Evolutionary conservation across 2,888 invertebrate genomes (phyloP).

Genomic region (Loripinus fragilis): DNA sequence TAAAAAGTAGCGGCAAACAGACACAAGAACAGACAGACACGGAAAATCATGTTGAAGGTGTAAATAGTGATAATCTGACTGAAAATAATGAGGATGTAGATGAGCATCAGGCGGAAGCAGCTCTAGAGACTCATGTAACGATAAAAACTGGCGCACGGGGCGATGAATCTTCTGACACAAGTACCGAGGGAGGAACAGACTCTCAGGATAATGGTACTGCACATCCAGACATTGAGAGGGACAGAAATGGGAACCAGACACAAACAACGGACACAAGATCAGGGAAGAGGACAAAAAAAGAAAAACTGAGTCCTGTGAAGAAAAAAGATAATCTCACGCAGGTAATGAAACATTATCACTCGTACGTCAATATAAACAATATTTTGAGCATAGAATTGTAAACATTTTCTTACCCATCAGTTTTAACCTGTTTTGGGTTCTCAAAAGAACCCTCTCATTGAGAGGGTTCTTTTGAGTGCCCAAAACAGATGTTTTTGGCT

Average conservation of each 20-base stretch:
- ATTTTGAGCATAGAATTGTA: no score
- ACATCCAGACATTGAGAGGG: background rate
- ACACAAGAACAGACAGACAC: conserved; percentile 3
- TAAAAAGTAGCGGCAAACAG: background rate
- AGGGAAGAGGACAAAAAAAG: conserved; percentile 48
- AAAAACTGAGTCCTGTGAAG: conserved; percentile 53
- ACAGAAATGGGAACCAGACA: background rate
- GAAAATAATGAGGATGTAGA: background rate
- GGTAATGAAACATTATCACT: conserved; percentile 24
- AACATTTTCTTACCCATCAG: no score
- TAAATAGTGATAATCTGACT: background rate
- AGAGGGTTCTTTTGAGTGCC: no score
- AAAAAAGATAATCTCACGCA: conserved; percentile 52
- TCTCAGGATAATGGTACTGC: background rate
- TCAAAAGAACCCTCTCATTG: no score
- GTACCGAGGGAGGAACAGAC: conserved; percentile 9
- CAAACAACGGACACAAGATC: conserved; percentile 31
- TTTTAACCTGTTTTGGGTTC: no score
- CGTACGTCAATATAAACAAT: no score
- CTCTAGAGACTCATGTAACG: background rate
- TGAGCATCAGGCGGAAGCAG: background rate
- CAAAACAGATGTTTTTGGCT: no score
- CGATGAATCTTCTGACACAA: conserved; percentile 5
- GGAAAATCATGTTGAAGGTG: background rate
- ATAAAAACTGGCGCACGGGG: background rate